phyloP scores from a whole-genome alignment of 2,888 invertebrate species.

The Salticus scenicus region DNA sequence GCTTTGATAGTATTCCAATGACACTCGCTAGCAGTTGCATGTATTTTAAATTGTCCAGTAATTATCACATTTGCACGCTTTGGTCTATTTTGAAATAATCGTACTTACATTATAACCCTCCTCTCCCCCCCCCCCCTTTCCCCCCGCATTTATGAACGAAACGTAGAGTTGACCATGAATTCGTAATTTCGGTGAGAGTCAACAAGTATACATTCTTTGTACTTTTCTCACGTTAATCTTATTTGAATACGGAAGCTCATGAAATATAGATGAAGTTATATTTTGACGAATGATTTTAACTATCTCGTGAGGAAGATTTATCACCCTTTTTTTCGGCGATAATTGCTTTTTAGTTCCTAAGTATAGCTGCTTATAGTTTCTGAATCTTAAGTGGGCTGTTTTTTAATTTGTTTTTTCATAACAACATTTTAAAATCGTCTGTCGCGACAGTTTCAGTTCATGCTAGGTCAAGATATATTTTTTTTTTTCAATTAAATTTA shows the following conservation, averaged over 20 bases:
- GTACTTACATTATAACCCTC: background rate
- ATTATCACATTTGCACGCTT: background rate
- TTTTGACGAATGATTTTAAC: constrained; percentile 11
- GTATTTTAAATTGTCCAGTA: background rate
- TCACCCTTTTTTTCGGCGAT: constrained; percentile 44
- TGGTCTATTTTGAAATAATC: background rate
- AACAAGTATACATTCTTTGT: constrained; percentile 12
- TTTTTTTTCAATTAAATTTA: too few relatives aligned
- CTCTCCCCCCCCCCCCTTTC: background rate
- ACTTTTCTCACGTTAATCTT: constrained; percentile 60
- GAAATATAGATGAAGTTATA: constrained; percentile 68
- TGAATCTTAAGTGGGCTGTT: too few relatives aligned
- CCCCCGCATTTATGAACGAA: too few relatives aligned
- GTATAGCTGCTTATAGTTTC: too few relatives aligned
- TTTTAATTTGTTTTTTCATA: background rate
- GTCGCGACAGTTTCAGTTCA: background rate
- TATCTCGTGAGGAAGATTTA: background rate
- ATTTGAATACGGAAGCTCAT: constrained; percentile 62
- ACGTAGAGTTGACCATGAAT: background rate
- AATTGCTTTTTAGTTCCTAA: background rate
- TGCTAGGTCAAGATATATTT: background rate
- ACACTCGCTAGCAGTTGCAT: background rate
- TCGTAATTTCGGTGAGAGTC: constrained; percentile 8
- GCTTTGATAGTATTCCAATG: background rate
- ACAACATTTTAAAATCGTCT: background rate